Evolutionary conservation across 2,113 vertebrate genomes (phyloP).

Genomic region (Heterocephalus glaber): DNA sequence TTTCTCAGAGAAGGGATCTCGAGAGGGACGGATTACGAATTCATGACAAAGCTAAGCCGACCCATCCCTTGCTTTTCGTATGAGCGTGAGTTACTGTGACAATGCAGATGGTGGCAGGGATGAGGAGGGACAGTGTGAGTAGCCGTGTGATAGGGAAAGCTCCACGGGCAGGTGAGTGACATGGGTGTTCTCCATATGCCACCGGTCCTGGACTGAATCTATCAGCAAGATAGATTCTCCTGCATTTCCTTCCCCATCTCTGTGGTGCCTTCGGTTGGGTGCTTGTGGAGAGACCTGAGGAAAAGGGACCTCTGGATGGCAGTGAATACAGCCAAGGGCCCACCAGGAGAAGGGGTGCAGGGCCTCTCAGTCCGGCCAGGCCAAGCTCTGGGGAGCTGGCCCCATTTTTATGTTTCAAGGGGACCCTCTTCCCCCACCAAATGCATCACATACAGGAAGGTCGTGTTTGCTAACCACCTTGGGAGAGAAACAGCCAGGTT

Average conservation of each 20-base stretch:
- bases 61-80: not conserved
- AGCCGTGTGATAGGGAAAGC: not conserved
- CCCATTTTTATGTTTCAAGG: not conserved
- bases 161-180: not conserved
- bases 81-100: conserved; percentile 50
- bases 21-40: conserved; percentile 44
- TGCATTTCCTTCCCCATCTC: not conserved
- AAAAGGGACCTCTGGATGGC: not conserved
- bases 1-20: not conserved
- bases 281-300: not conserved
- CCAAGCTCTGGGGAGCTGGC: not conserved
- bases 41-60: conserved; percentile 13
- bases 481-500: not conserved
- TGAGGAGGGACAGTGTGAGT: not conserved
- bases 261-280: not conserved
- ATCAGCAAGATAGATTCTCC: not conserved
- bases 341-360: not conserved
- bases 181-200: not conserved
- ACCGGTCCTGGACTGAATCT: not conserved
- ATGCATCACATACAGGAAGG: not conserved
- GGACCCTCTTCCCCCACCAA: not conserved
- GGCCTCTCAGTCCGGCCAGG: not conserved
- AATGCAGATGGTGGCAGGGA: not conserved
- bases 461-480: not conserved
- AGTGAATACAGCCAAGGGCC: not conserved